Evolutionary conservation across 2,113 vertebrate genomes (phyloP).

Genomic region (Bettongia penicillata): DNA sequence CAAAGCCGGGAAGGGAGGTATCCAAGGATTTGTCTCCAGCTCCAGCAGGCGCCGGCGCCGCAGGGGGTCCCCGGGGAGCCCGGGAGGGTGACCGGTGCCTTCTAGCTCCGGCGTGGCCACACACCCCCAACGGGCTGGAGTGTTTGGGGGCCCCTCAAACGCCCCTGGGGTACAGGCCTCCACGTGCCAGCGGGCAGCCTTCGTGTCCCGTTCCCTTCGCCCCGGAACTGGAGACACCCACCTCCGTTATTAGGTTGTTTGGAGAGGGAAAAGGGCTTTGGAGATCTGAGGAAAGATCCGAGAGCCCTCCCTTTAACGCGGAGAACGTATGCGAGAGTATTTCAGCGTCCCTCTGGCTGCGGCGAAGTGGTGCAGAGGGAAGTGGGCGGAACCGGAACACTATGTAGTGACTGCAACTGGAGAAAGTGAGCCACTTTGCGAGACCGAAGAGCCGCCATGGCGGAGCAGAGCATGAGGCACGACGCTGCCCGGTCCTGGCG

Average conservation of each 20-base stretch:
- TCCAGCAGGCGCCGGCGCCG: neutral
- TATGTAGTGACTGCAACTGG: neutral
- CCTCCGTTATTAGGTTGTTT: neutral
- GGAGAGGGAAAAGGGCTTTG: neutral
- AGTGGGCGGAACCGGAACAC: neutral
- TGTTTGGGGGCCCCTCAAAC: neutral
- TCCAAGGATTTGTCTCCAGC: neutral
- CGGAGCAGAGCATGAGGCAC: neutral
- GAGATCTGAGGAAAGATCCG: neutral
- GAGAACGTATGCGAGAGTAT: no score
- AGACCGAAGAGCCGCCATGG: neutral
- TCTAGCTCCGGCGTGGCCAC: no score
- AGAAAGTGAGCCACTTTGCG: neutral
- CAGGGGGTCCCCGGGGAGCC: neutral
- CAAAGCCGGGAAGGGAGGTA: no score
- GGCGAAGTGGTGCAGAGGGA: neutral
- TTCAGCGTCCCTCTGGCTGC: no score
- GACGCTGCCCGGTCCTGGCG: neutral
- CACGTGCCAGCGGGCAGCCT: neutral
- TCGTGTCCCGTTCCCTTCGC: neutral
- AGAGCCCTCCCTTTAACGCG: neutral
- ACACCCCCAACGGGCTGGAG: neutral
- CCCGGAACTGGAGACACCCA: neutral
- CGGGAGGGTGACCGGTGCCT: fast-evolving
- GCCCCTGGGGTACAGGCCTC: neutral